Conservation (phyloP, 2,888 invertebrate genomes). For the Drosophila fungiperda region DNA sequence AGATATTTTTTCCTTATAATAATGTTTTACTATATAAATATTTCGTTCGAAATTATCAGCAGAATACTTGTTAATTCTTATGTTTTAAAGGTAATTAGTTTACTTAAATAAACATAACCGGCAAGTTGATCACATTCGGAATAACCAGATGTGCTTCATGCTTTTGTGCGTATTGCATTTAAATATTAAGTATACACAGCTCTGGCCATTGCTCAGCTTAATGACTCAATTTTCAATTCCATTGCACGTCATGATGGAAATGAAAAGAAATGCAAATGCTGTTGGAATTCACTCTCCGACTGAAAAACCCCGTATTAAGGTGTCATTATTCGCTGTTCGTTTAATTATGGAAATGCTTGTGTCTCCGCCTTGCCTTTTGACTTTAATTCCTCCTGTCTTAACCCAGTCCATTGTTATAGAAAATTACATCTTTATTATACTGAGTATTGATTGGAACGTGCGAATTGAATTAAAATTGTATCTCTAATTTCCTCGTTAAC, state of each 20-base stretch:
- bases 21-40: too few species aligned
- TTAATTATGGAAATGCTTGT: constrained; percentile 70
- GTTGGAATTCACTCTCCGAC: constrained; percentile 30
- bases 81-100: not conserved
- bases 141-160: not conserved
- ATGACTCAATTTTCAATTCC: constrained; percentile 81
- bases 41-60: not conserved
- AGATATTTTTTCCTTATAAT: not conserved
- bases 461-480: not conserved
- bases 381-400: constrained; percentile 8
- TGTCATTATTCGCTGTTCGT: constrained; percentile 71
- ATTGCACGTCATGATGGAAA: constrained; percentile 59
- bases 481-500: not conserved
- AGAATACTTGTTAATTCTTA: too few species aligned
- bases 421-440: constrained; percentile 4
- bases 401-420: constrained; percentile 9
- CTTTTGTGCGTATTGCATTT: constrained; percentile 31
- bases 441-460: not conserved
- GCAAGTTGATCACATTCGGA: not conserved
- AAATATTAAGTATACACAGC: constrained; percentile 59
- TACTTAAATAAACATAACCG: not conserved
- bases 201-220: constrained; percentile 53
- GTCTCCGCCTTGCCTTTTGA: constrained; percentile 23
- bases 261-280: constrained; percentile 69
- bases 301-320: constrained; percentile 53